Conservation (phyloP, 2,113 vertebrate species). For the Caranx ignobilis region DNA sequence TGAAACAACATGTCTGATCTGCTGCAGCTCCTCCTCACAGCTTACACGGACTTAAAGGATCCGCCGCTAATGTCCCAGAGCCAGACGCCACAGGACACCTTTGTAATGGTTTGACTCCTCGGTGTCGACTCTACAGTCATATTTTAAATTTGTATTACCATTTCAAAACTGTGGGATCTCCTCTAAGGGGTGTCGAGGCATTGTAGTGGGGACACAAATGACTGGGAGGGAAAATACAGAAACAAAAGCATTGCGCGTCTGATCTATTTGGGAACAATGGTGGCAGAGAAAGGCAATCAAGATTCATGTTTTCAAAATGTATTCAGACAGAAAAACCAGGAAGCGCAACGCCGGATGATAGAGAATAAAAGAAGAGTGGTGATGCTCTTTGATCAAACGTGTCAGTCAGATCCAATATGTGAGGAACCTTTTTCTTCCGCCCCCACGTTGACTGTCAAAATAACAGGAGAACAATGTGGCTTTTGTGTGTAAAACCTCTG, state of each 20-base stretch:
- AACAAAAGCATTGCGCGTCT: background rate
- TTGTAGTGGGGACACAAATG: background rate
- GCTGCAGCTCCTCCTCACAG: background rate
- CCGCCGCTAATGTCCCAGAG: background rate
- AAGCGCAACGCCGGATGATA: background rate
- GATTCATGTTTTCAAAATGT: background rate
- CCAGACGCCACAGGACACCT: slow-evolving; percentile 6
- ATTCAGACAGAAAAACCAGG: background rate
- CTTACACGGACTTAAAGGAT: background rate
- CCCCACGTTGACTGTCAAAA: rapidly evolving
- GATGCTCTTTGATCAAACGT: slow-evolving; percentile 27
- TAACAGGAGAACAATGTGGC: background rate
- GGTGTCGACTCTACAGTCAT: background rate
- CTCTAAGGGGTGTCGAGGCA: background rate
- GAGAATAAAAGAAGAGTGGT: background rate
- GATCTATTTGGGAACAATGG: slow-evolving; percentile 1
- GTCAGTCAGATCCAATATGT: background rate
- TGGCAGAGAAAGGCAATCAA: background rate
- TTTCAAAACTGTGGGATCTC: background rate
- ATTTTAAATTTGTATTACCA: background rate
- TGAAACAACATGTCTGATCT: slow-evolving; percentile 7
- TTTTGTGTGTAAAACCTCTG: background rate
- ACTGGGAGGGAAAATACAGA: background rate
- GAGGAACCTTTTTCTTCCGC: slow-evolving; percentile 10
- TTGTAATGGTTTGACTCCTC: background rate